Evolutionary conservation across 2,888 invertebrate genomes (phyloP).

Genomic region (Nomada ruficornis): DNA sequence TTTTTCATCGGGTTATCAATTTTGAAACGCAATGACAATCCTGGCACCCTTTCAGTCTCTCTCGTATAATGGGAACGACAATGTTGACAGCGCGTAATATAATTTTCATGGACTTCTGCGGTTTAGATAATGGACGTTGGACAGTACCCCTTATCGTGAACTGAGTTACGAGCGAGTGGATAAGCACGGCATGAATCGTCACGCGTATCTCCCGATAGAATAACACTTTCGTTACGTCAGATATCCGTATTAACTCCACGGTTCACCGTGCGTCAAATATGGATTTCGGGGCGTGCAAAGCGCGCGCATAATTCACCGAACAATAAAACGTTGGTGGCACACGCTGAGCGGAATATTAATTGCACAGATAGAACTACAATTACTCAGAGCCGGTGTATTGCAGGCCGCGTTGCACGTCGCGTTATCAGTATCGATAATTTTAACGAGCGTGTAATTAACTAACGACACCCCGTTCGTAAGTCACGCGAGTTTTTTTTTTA

Average conservation of each 20-base stretch:
- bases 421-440: constrained; percentile 57
- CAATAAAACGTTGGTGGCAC: constrained; percentile 37
- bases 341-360: constrained; percentile 61
- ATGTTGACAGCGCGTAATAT: constrained; percentile 39
- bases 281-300: constrained; percentile 28
- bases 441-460: constrained; percentile 61
- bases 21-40: constrained; percentile 23
- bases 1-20: constrained; percentile 40
- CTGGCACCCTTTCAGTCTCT: constrained; percentile 59
- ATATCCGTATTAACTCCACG: constrained; percentile 11
- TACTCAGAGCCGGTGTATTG: constrained; percentile 37
- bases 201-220: background rate
- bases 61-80: constrained; percentile 39
- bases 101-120: constrained; percentile 32
- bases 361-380: constrained; percentile 57
- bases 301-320: constrained; percentile 25
- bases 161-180: constrained; percentile 19
- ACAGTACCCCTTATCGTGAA: constrained; percentile 28
- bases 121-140: constrained; percentile 39
- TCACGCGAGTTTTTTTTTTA: constrained; percentile 31
- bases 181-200: constrained; percentile 8
- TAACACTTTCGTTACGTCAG: background rate
- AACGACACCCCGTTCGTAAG: constrained; percentile 35
- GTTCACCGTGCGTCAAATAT: constrained; percentile 25
- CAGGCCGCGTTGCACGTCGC: constrained; percentile 22